Conservation (phyloP, 2,888 invertebrate species). For the Sesamia inferens region DNA sequence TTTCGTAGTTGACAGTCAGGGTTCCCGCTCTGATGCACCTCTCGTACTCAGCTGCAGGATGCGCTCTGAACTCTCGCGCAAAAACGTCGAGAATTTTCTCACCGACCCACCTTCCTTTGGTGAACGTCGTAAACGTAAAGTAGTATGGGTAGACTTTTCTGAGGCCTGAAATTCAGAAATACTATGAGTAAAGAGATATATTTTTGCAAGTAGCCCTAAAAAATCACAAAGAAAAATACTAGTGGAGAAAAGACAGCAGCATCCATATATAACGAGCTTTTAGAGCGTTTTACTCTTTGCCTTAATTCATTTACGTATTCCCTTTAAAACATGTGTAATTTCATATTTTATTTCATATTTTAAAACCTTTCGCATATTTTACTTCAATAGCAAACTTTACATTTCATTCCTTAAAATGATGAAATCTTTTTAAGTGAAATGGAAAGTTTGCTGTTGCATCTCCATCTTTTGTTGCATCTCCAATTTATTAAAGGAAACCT, state of each 20-base stretch:
- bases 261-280: no score
- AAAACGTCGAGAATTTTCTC: conserved; percentile 98
- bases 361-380: neutral
- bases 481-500: conserved; percentile 20
- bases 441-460: no score
- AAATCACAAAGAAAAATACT: neutral
- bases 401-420: conserved; percentile 20
- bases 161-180: conserved; percentile 91
- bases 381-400: conserved; percentile 4
- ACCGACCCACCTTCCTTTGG: conserved; percentile 99
- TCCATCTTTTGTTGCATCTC: neutral
- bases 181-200: conserved; percentile 20
- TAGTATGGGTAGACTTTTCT: conserved; percentile 99
- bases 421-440: neutral
- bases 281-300: neutral
- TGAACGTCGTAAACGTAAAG: conserved; percentile 98
- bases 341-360: conserved; percentile 3
- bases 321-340: conserved; percentile 1
- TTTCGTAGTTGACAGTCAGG: conserved; percentile 97
- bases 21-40: conserved; percentile 97
- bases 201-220: neutral
- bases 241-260: neutral
- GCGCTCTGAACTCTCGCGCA: conserved; percentile 97
- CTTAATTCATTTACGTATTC: neutral
- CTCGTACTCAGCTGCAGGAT: conserved; percentile 97